Evolutionary conservation across 1,140 invertebrate species (phyloP).

Genomic region (Trichonephila clavata): DNA sequence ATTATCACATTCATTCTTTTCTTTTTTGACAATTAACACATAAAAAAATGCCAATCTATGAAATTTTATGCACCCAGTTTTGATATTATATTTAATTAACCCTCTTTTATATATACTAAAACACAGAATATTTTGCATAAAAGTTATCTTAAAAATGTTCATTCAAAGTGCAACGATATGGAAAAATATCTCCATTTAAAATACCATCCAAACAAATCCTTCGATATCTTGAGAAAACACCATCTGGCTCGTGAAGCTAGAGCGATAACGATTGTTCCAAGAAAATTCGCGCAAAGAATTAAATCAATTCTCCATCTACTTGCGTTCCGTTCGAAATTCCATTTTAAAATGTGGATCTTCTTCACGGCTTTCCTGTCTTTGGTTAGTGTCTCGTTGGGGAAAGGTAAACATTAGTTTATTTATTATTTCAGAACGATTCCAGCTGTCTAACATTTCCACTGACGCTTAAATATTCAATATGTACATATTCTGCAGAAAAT

Average conservation of each 20-base stretch:
- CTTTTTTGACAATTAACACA: no score
- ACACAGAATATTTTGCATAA: no score
- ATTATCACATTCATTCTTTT: no score
- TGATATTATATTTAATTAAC: no score
- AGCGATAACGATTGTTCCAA: not conserved
- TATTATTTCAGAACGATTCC: not conserved
- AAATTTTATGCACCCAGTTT: no score
- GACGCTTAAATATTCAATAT: no score
- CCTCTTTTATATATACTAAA: no score
- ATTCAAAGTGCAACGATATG: not conserved
- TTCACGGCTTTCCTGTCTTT: not conserved
- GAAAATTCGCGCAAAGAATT: not conserved
- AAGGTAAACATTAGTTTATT: conserved; percentile 15
- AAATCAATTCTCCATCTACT: conserved; percentile 25
- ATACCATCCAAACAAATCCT: not conserved
- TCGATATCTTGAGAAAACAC: not conserved
- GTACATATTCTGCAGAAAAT: no score
- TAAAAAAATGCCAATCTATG: no score
- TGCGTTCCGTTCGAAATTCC: not conserved
- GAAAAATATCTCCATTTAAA: not conserved
- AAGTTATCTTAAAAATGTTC: no score
- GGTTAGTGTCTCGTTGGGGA: not conserved
- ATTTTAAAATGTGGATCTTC: conserved; percentile 7
- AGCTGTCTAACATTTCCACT: no score
- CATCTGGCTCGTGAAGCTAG: not conserved